Evolutionary conservation across 2,888 invertebrate species (phyloP), one percentile per base, ranked within the genome.

Genomic region (Campopleginae sp.): DNA sequence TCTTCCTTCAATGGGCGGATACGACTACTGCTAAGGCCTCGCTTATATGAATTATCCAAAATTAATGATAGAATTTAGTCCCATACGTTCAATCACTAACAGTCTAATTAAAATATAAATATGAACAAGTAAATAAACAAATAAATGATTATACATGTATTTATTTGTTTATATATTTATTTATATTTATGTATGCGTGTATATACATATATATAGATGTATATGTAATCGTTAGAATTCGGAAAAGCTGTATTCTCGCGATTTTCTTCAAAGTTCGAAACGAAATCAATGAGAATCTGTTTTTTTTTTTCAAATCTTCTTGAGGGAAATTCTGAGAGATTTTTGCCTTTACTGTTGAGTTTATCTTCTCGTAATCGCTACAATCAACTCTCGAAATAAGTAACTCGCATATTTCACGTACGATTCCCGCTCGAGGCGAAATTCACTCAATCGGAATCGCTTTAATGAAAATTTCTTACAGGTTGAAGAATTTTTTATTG

Each of bases 11-110:
- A 92, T 93, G 93, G 93, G 93, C 93, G 93, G 93, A 93, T 93
- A 92, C 91, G 91, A 92, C 93, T 93, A 93, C 92, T 92, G 90
- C 93, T 93, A 93, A 93, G 93, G 93, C 93, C 93, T 93, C 93
- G 90, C 93, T 93, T 91, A 92, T 92, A 92, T 92, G 88, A 91
- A 91, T 91, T 88, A 87, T 88, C 76, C 87, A 86, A 89, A 89
- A 88, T 90, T 88, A 90, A 89, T 88, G 86, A 72, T 89, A 87
- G 82, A 88, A 87, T 91, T 92, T 91, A 92, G 90, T 92, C 91
- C 90, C 92, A 89, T 89, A 89, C 91, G 92, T 91, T 90, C 90
- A 89, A 86, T 87, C 87, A 46, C 90, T 92, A 92, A 90, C 87
- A 88, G 87, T 87, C 90, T 90, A 91, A 89, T 71, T 72, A 81